Percentiles rank a stretch among this genome's conserved stretches.
Conservation (phyloP, 1,140 invertebrate genomes). For the Triops cancriformis region DNA sequence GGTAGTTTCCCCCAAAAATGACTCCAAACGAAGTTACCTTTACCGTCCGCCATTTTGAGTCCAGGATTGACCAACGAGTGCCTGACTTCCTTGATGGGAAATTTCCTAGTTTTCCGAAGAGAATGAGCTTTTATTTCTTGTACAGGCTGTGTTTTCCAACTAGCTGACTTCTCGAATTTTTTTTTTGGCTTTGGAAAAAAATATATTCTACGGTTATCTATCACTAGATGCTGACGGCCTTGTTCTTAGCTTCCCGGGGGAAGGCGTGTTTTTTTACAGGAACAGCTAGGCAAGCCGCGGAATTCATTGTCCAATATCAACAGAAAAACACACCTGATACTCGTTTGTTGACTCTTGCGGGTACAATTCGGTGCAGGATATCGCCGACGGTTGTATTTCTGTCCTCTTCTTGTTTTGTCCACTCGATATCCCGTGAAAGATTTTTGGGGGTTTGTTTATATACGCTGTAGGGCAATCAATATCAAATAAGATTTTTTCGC, state of each 20-base stretch:
- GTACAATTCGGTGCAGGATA: background rate
- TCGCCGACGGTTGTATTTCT: background rate
- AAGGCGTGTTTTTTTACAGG: background rate
- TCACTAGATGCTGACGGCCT: background rate
- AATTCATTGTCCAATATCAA: background rate
- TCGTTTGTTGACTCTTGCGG: background rate
- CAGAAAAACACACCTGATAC: background rate
- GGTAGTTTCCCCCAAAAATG: background rate
- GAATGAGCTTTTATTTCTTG: background rate
- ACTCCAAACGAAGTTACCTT: slow-evolving; percentile 6
- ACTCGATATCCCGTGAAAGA: background rate
- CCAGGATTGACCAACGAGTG: background rate
- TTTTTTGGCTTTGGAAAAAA: too few relatives aligned
- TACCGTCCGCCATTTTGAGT: background rate
- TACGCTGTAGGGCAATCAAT: slow-evolving; percentile 4
- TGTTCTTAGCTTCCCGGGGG: background rate
- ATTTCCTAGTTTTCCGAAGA: background rate
- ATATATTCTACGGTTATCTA: background rate
- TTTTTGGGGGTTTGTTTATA: background rate
- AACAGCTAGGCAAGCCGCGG: background rate
- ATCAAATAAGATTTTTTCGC: background rate
- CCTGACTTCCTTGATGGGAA: background rate
- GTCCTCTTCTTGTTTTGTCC: background rate
- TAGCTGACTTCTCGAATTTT: background rate
- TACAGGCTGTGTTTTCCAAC: background rate